Evolutionary conservation across 2,797 vertebrate species (phyloP).

Genomic region (Brachymystax lenok): DNA sequence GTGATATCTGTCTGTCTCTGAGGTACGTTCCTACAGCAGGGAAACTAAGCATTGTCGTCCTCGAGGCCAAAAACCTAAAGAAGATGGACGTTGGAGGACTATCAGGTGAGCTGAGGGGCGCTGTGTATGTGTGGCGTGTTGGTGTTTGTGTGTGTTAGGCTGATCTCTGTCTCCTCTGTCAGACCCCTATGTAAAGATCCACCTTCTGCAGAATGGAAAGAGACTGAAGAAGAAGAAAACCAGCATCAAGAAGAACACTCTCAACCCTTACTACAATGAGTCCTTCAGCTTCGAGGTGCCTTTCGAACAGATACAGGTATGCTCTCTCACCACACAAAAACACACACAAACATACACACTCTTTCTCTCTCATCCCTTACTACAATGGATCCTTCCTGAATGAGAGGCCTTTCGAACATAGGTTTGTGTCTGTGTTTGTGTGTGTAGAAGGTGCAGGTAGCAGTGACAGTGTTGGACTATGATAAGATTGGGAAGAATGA

Average conservation of each 20-base stretch:
- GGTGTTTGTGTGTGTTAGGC: background rate
- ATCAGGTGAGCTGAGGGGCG: conserved; percentile 79
- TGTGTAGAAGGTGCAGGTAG: conserved; percentile 92
- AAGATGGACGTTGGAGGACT: conserved; percentile 99
- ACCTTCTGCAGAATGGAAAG: conserved; percentile 98
- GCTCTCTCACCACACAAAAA: background rate
- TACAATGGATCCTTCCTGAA: background rate
- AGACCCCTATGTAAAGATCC: conserved; percentile 99
- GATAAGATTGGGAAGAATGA: conserved; percentile 99
- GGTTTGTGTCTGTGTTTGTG: conserved; percentile 9
- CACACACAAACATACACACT: background rate
- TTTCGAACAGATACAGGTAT: conserved; percentile 96
- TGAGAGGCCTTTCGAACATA: background rate
- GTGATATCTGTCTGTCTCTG: conserved; percentile 96
- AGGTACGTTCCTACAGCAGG: conserved; percentile 96
- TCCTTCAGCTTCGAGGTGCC: conserved; percentile 99
- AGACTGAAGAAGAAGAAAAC: conserved; percentile 99
- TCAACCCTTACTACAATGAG: conserved; percentile 99
- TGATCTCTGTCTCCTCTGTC: conserved; percentile 39
- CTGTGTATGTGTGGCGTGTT: background rate
- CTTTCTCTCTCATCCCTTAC: background rate
- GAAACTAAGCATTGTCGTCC: conserved; percentile 93
- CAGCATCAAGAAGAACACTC: conserved; percentile 96
- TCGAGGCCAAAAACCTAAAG: conserved; percentile 98
- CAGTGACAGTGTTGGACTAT: conserved; percentile 98